Base-by-base conservation (phyloP, 2,113 vertebrate genomes). In the Ceyx margarethae region DNA sequence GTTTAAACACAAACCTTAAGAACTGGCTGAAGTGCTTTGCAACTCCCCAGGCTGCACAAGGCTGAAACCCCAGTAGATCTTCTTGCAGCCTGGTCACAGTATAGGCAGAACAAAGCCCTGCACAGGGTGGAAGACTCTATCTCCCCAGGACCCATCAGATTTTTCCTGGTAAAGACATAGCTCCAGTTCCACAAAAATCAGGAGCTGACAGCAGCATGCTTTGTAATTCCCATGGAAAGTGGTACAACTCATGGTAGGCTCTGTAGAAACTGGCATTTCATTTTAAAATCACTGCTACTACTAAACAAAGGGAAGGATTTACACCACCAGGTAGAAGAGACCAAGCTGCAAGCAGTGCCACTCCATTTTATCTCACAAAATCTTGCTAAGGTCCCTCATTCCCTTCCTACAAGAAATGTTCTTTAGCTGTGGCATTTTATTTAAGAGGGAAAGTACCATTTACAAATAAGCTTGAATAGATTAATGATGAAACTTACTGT, bases 111-210 rank as follows among this genome's bases (percentile, higher is more conserved):
- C 31, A 22, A 61, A 73, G 20, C 19, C 42, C 67, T n/a, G 22
- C 0, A 1, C 9, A 10, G 16, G 35, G 13, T 15, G 37, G 4
- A 8, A 50, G 17, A 20, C 10, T 29, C 45, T 10, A 14, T 23
- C 21, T 85, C 25, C n/a, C 18, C n/a, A 37, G 48, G 13, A 45
- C 37, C 10, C 1, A 7, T 4, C 28, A 62, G n/a, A 35, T 9
- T 65, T 56, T 29, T 16, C 29, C 53, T 66, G 16, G 4, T 64
- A 53, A 64, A 68, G 53, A 23, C 14, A 31, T 1, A 3, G n/a
- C 7, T 64, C 18, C 22, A n/a, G 12, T 54, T 54, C 21, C 31
- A 50, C 31, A 61, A 23, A 21, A 18, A 42, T 51, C 11, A 46
- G 37, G 50, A 64, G 28, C 54, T n/a, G 15, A 19, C 15, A 42